Conservation (phyloP, 2,888 invertebrate species). For the Aporophyla lueneburgensis region DNA sequence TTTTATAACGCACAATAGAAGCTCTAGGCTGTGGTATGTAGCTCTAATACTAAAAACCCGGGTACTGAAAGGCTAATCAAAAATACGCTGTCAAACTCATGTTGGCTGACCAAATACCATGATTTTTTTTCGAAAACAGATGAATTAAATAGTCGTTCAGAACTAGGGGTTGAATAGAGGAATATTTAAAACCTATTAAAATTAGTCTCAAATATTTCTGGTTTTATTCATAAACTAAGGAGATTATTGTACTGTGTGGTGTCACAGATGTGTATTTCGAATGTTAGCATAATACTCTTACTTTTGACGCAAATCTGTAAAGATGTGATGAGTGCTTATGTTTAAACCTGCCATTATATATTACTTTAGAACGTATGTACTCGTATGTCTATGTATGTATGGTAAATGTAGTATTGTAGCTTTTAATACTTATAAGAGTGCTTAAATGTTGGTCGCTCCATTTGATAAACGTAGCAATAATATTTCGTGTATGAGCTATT, state of each 20-base stretch:
- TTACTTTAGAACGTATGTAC: slow-evolving; percentile 17
- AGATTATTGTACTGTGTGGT: slow-evolving; percentile 16
- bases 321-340: slow-evolving; percentile 23
- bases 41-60: slow-evolving; percentile 7
- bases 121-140: neutral
- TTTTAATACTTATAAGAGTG: neutral
- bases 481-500: neutral
- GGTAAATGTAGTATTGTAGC: slow-evolving; percentile 25
- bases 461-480: neutral
- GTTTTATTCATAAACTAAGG: slow-evolving; percentile 37
- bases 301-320: slow-evolving; percentile 34
- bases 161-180: slow-evolving; percentile 1
- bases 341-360: slow-evolving; percentile 54
- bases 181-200: slow-evolving; percentile 31
- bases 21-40: slow-evolving; percentile 62
- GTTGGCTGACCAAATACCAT: neutral
- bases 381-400: slow-evolving; percentile 17
- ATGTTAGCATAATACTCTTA: slow-evolving; percentile 34
- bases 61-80: slow-evolving; percentile 7
- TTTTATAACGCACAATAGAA: slow-evolving; percentile 61
- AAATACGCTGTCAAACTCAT: neutral
- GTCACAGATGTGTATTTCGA: slow-evolving; percentile 27
- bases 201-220: slow-evolving; percentile 37
- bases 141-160: neutral
- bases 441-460: neutral